These are phyloP conservation scores for Heptranchias perlo DNA, from an alignment of 2,113 vertebrate species.

Conservation along the genomic window DNA sequence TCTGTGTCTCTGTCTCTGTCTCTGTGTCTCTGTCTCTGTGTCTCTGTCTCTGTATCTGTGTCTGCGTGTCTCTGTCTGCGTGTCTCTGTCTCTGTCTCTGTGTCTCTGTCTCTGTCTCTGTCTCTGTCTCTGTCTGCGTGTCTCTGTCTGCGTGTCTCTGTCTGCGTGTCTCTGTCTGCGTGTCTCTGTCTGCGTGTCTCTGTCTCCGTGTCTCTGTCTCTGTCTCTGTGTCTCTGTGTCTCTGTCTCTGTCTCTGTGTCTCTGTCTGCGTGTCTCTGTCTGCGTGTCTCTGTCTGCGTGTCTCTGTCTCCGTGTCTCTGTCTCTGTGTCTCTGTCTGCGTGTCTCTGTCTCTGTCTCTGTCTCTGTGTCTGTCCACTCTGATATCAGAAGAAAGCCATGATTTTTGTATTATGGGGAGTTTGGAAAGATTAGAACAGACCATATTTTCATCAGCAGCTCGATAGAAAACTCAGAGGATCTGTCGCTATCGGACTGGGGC, in stretches of 20 bases:
- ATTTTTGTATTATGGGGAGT: not conserved
- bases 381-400: not conserved
- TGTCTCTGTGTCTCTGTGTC: not conserved
- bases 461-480: not conserved
- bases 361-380: not conserved
- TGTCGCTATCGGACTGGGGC: not conserved
- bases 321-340: not conserved
- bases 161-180: too few relatives aligned
- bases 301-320: too few relatives aligned
- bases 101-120: too few relatives aligned
- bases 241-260: too few relatives aligned
- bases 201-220: too few relatives aligned
- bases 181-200: not conserved
- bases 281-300: not conserved
- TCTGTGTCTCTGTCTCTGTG: too few relatives aligned
- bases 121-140: not conserved
- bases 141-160: not conserved
- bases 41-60: not conserved
- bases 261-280: too few relatives aligned
- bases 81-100: not conserved
- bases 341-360: not conserved
- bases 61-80: not conserved
- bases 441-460: not conserved
- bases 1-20: not conserved
- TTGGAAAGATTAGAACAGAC: not conserved